Evolutionary conservation across 2,113 vertebrate genomes (phyloP), one percentile per base, ranked within the genome.

Genomic region (Microcebus lehilahytsara): DNA sequence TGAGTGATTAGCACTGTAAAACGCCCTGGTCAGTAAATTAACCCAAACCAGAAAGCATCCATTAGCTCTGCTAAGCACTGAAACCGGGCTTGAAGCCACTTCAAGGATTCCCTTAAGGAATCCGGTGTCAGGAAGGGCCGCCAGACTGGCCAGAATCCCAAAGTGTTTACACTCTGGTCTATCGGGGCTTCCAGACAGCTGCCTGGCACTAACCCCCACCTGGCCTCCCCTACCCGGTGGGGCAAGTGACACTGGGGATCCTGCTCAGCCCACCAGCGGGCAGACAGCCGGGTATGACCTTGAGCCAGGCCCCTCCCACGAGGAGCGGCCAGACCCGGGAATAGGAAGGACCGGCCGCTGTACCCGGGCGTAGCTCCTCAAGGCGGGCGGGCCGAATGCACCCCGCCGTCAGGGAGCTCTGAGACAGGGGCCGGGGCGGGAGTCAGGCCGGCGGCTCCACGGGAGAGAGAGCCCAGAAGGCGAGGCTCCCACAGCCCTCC

Each of bases 291-390:
- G 91, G 46, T 81, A 46, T 93, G 97, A 98, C 98, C 98, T 98
- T 98, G 97, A 83, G 96, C 95, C 97, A 96, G 96, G 97, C 81
- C 95, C 95, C 97, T 91, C 97, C 96, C 95, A 49, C 2, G 84
- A 66, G 49, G 22, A 32, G 83, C n/a, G 5, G 96, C 95, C 64
- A n/a, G 79, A 46, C 95, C 66, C 25, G 0, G 30, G 85, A 87
- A 89, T 14, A 42, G 79, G 87, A 75, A 91, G 74, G 42, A 9
- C n/a, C 19, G 89, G 81, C 91, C 5, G 40, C 42, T 0, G 96
- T 72, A 85, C 40, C 58, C 0, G 56, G 42, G 90, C 17, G 64
- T 67, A 42, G 56, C 74, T 67, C 67, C 40, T 78, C 0, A 4
- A 49, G 64, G 25, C 14, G 56, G 84, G 58, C 11, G 9, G 71